Evolutionary conservation across 2,797 vertebrate species (phyloP), one percentile per base, ranked within the genome.

Genomic region (Sus cebifrons): DNA sequence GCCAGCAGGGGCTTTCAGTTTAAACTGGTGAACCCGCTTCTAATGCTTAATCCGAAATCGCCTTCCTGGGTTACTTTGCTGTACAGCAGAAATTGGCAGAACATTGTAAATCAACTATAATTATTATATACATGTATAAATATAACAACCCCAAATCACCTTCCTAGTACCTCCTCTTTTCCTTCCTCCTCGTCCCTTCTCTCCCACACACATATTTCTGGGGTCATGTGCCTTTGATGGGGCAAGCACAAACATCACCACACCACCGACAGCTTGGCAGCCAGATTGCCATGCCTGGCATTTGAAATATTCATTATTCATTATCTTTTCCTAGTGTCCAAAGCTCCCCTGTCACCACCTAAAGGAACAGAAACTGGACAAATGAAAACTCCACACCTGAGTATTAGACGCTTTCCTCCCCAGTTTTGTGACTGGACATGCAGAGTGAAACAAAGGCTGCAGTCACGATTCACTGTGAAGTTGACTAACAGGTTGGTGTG

Each of bases 401-500:
- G 68, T 8, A n/a, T 40, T 68, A 27, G 74, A 68, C 52, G 44
- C 73, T 67, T 77, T 70, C 29, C 21, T 25, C 9, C 86, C 17
- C 4, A 7, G 44, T 21, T 96, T 91, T 86, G 86, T 54, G 96
- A 73, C 83, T 70, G 49, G 75, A 81, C 23, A 1, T 15, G 95
- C 95, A 68, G 29, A 95, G 82, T 87, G 89, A 91, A 97, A 98
- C 82, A 96, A 94, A 96, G 17, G 84, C 81, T 16, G 58, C 10
- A 86, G 87, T 65, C 87, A 94, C 17, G 23, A 18, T 64, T 94
- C 27, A 23, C 20, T 71, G 21, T 52, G 77, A 97, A 93, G 96
- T 79, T 84, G 94, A 97, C 27, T 78, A 98, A 97, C 96, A 9
- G 32, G 60, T 94, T 91, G 64, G 81, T 96, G 78, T 86, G 70